Evolutionary conservation across 35 echinoderm and acorn worm species (phyloP), one percentile per base, ranked within the genome.

Genomic region (Amphiura filiformis): DNA sequence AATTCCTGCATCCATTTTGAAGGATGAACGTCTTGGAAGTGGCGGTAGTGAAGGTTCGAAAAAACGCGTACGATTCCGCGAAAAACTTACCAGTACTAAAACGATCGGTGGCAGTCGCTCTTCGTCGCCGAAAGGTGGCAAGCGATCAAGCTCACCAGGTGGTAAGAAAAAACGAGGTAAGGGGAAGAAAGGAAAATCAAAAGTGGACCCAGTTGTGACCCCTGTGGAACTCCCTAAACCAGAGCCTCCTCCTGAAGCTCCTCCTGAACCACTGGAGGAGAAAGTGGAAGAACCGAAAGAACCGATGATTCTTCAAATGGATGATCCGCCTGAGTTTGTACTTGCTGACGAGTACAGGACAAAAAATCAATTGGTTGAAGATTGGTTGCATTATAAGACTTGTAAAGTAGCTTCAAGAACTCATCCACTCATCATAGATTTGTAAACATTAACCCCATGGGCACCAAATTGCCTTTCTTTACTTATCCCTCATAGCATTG

Each of bases 41-140:
- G 64, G 32, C 28, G 37, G 52, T 56, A 57, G 52, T 22, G 37
- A 56, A 37, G 81, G 81, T n/a, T 15, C 40, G 26, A 44, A 32
- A 61, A 85, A 85, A 61, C 83, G 83, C 23, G 83, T 85, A 36
- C 64, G 47, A 34, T 85, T 85, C 37, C 56, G 83, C 20, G 56
- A 75, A 36, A 85, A 85, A 32, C 34, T 83, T 30, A 61, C 64
- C 0, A 85, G 83, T 85, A 64, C 83, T 15, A 34, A 36, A 37
- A 70, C 56, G 14, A 64, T 85, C 37, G 61, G 61, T 70, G 61
- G 61, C 28, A 70, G 28, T 26, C 61, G 61, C 11, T 70, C 61
- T 70, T 2, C 17, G 7, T 70, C 61, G 1, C 61, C 61, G 2
- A 70, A 70, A 18, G 26, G 9, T n/a, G 26, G 28, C 3, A 70